Evolutionary conservation across 2,113 vertebrate genomes (phyloP), one percentile per base, ranked within the genome.

Genomic region (Murina feae): DNA sequence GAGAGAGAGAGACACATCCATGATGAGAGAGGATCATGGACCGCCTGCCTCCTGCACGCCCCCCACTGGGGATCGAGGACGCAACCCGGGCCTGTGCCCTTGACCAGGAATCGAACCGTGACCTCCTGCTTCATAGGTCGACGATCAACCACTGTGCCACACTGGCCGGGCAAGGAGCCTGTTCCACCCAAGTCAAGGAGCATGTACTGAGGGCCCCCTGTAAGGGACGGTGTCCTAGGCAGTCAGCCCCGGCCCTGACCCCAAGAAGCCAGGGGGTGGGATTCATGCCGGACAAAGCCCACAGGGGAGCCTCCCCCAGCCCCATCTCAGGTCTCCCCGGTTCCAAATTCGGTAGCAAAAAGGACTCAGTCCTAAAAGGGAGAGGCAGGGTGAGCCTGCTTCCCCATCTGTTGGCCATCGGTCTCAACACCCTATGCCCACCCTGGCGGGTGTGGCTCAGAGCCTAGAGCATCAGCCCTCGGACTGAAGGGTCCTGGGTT

Each of bases 191-290:
- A 47, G 32, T 37, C 76, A 3, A 35, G 37, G 42, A 21, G 66
- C 5, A 8, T 0, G 2, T 11, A 4, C 4, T 10, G 16, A 35
- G 30, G 14, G 5, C 16, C 80, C 14, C 51, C 42, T 37, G 6
- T 1, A 1, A 18, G 28, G 14, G 6, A 12, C 8, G 0, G 2
- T 1, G 20, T 8, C n/a, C 39, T 69, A 39, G 35, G 9, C 47
- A 51, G 21, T 30, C 47, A n/a, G 13, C 23, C 21, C 74, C 8
- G 14, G 6, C 30, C 55, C 71, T 55, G 28, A 30, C 12, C 13
- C 28, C 6, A 30, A 75, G 30, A 68, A 32, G 16, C 17, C 4
- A 55, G 39, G 9, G 32, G 25, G 42, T 23, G 76, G 13, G 25
- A 21, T 4, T 6, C 20, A 51, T n/a, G 16, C 63, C 69, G 58